Conservation (phyloP, 1,140 invertebrate genomes). For the Chymomyza costata region DNA sequence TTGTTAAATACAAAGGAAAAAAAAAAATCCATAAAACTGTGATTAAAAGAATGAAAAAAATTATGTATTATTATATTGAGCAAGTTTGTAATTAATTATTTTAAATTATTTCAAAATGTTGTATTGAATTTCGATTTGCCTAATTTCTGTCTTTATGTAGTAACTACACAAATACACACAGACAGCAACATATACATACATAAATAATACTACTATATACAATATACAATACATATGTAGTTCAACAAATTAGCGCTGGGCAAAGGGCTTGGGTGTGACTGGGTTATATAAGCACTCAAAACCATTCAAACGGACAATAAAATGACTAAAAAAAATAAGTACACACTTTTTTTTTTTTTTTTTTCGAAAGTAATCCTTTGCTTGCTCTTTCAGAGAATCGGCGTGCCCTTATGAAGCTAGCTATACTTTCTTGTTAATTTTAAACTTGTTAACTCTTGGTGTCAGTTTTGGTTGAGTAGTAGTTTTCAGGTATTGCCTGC, state of each 20-base stretch:
- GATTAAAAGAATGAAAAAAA: slow-evolving; percentile 35
- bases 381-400: too few species aligned
- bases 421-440: too few species aligned
- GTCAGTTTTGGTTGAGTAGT: slow-evolving; percentile 36
- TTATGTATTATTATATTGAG: slow-evolving; percentile 18
- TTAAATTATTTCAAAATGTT: slow-evolving; percentile 10
- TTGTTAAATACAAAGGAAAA: slow-evolving; percentile 17
- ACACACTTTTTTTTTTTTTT: slow-evolving; percentile 1
- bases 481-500: slow-evolving; percentile 43
- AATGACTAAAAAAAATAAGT: slow-evolving; percentile 29
- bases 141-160: slow-evolving; percentile 42
- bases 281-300: slow-evolving; percentile 1
- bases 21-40: slow-evolving; percentile 46
- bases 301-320: slow-evolving; percentile 43
- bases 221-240: slow-evolving; percentile 4
- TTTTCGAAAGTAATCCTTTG: slow-evolving; percentile 6
- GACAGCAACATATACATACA: slow-evolving; percentile 5
- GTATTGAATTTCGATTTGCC: slow-evolving; percentile 34
- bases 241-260: too few species aligned
- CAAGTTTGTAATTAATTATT: slow-evolving; percentile 17
- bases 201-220: slow-evolving; percentile 2
- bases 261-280: too few species aligned
- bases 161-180: slow-evolving; percentile 18
- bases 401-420: too few species aligned
- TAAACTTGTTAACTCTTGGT: slow-evolving; percentile 8